Base-by-base conservation (phyloP, 2,797 vertebrate species). In the Fratercula arctica region DNA sequence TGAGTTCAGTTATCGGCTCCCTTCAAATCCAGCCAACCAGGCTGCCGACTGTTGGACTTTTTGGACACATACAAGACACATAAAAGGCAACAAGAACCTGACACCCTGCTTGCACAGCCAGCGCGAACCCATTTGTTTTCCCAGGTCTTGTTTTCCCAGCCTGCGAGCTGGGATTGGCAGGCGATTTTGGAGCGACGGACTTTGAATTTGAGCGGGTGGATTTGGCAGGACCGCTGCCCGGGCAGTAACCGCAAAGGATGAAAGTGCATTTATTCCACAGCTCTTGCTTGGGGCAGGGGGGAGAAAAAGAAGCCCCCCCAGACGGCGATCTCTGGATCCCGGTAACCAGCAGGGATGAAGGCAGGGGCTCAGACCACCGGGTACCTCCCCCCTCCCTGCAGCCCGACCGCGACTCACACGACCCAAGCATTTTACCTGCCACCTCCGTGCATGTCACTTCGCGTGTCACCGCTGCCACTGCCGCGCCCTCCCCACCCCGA, bases 11-110 rank as follows among this genome's bases (percentile, higher is more conserved):
- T 95, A 95, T 94, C 95, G 68, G 90, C 95, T 95, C 95, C 96
- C 96, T 97, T 97, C 96, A 95, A 97, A 97, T 96, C 91, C 95
- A 97, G 86, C 96, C 96, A 97, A 97, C 95, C 96, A 94, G 92
- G 84, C 93, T 93, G 92, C 48, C 8, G 80, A 82, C 96, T 80
- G 78, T 89, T 83, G 81, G 68, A 31, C 91, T 77, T 85, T 31
- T 92, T 88, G 93, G 83, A 93, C 84, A 16, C 4, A 1, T 29
- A 51, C 70, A 78, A 63, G 51, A 46, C 53, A 3, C 80, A 87
- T 28, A 68, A 96, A 96, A 95, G 96, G 94, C 94, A 93, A 37
- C 33, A 24, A 61, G 77, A 93, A 92, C 41, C 63, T 56, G 87
- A 93, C 78, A 79, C 90, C 57, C 76, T 4, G 61, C 78, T 5